Evolutionary conservation across 2,888 invertebrate species (phyloP).

Genomic region (Mimas tiliae): DNA sequence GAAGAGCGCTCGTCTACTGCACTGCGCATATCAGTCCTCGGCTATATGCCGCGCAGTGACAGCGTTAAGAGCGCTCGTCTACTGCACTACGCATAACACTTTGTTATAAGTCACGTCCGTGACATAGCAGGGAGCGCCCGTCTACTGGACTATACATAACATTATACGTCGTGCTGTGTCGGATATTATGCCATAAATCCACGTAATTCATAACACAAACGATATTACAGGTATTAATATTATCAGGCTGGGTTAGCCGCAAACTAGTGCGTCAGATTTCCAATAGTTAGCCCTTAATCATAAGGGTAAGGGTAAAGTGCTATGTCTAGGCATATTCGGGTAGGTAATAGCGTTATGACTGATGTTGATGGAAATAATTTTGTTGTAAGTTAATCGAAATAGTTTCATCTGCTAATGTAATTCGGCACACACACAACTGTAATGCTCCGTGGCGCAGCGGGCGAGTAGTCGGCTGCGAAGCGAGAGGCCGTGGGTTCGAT

Average conservation of each 20-base stretch:
- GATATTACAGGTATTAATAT: conserved; percentile 9
- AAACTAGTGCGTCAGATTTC: conserved; percentile 18
- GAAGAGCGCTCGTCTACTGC: too few relatives aligned
- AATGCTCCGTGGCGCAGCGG: too few relatives aligned
- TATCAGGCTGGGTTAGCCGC: conserved; percentile 2
- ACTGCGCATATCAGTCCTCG: too few relatives aligned
- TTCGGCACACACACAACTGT: too few relatives aligned
- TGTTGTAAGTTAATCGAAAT: too few relatives aligned
- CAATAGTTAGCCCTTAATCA: conserved; percentile 4
- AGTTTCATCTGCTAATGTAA: too few relatives aligned
- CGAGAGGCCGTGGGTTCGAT: too few relatives aligned
- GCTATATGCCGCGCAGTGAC: too few relatives aligned
- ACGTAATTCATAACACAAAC: not conserved
- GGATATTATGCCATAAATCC: conserved; percentile 11
- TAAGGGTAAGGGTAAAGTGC: not conserved
- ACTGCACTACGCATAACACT: too few relatives aligned
- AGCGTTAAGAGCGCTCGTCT: too few relatives aligned
- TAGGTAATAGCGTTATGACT: not conserved
- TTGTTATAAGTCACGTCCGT: too few relatives aligned
- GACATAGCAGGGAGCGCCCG: not conserved
- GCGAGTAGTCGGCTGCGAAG: too few relatives aligned
- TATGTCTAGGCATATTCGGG: not conserved
- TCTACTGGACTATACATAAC: not conserved
- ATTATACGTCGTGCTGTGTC: not conserved
- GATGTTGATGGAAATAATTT: not conserved